A percentile compares a stretch with the other conserved stretches of the same genome.
phyloP scores from a whole-genome alignment of 2,888 invertebrate genomes.

The Gortyna flavago region DNA sequence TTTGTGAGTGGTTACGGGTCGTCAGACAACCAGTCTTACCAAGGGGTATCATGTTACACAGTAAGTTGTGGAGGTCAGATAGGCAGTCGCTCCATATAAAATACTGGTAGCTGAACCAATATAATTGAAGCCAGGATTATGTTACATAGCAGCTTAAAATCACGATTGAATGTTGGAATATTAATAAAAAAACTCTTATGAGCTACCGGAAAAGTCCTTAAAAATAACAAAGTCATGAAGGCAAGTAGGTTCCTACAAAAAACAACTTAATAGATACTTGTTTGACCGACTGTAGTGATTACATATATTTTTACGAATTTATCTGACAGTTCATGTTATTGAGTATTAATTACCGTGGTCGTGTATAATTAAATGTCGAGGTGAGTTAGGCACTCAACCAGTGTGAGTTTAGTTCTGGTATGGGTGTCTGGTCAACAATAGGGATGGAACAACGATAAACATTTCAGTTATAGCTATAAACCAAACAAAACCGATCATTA shows the following conservation, averaged over 20 bases:
- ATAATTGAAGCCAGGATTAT: not conserved
- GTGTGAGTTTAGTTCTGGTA: constrained; percentile 53
- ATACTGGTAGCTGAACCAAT: not conserved
- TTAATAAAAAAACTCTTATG: not conserved
- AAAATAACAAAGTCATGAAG: not conserved
- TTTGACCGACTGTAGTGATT: constrained; percentile 58
- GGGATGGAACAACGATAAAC: constrained; percentile 12
- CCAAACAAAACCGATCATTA: not conserved
- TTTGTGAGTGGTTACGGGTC: not conserved
- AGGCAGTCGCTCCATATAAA: not conserved
- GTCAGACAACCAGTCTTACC: not conserved
- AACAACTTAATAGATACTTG: not conserved
- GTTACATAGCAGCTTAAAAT: not conserved
- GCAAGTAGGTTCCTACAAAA: not conserved
- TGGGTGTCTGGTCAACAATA: constrained; percentile 19
- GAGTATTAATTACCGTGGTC: constrained; percentile 63
- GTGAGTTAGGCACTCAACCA: constrained; percentile 63
- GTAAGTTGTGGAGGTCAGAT: not conserved
- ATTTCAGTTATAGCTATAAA: not conserved
- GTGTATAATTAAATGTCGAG: constrained; percentile 71
- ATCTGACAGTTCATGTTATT: constrained; percentile 60
- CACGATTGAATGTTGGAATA: not conserved
- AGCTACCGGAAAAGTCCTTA: not conserved
- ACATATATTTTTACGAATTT: constrained; percentile 57
- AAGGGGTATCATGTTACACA: not conserved